phyloP scores from a whole-genome alignment of 2,888 invertebrate species.

The Allacma fusca region DNA sequence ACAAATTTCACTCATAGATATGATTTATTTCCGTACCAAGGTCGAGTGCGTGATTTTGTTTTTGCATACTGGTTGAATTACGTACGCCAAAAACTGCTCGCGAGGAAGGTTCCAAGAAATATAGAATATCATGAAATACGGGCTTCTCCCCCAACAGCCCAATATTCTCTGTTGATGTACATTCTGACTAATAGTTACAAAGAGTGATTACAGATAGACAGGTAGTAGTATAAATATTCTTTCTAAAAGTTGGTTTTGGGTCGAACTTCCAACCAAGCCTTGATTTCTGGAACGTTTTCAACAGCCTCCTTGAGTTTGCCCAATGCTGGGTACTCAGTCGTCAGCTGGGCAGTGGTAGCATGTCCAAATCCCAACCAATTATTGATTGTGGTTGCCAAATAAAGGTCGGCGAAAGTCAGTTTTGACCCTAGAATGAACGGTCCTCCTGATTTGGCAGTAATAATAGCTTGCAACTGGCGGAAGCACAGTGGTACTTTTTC shows the following conservation, averaged over 20 bases:
- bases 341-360: not conserved
- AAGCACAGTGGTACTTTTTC: not conserved
- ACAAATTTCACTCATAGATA: too few relatives aligned
- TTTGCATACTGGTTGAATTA: too few relatives aligned
- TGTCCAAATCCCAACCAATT: conserved; percentile 63
- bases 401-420: conserved; percentile 12
- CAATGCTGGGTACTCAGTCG: conserved; percentile 8
- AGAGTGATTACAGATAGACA: too few relatives aligned
- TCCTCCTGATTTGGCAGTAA: conserved; percentile 4
- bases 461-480: not conserved
- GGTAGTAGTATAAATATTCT: too few relatives aligned
- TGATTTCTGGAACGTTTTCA: not conserved
- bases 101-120: too few relatives aligned
- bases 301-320: not conserved
- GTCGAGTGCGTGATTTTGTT: too few relatives aligned
- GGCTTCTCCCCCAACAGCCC: too few relatives aligned
- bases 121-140: too few relatives aligned
- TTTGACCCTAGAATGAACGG: conserved; percentile 6
- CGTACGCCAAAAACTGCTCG: too few relatives aligned
- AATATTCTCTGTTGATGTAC: too few relatives aligned
- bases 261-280: conserved; percentile 18
- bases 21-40: too few relatives aligned
- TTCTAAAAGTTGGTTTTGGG: not conserved
- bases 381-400: not conserved
- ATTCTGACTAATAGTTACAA: too few relatives aligned